Evolutionary conservation across 2,113 vertebrate genomes (phyloP).

Genomic region (Dunckerocampus dactyliophorus): DNA sequence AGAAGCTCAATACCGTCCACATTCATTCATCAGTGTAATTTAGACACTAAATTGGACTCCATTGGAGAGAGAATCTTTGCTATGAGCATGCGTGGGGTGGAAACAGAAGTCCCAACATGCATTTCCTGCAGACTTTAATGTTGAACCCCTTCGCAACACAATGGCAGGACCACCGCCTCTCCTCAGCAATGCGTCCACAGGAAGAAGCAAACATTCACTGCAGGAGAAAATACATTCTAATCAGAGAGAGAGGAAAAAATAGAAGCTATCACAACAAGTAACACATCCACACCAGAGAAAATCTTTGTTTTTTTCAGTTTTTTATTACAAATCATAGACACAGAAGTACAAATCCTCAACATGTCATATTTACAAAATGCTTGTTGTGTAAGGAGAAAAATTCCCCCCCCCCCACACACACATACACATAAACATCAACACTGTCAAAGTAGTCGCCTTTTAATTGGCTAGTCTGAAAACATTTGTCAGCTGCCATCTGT

Average conservation of each 20-base stretch:
- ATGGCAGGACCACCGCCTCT: constrained; percentile 54
- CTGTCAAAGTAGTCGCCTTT: constrained; percentile 67
- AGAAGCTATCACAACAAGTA: constrained; percentile 11
- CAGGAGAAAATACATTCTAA: constrained; percentile 64
- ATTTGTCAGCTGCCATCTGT: constrained; percentile 78
- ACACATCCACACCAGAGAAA: constrained; percentile 14
- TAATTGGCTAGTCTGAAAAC: constrained; percentile 64
- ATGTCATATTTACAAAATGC: constrained; percentile 50
- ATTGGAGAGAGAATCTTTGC: background rate
- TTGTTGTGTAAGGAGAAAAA: constrained; percentile 31
- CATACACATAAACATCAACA: constrained; percentile 31
- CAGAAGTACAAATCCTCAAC: constrained; percentile 40
- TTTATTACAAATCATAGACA: constrained; percentile 64
- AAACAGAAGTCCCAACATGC: constrained; percentile 55
- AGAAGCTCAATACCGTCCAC: constrained; percentile 63
- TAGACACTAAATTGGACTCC: constrained; percentile 6
- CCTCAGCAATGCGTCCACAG: constrained; percentile 53
- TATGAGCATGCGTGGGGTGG: constrained; percentile 20
- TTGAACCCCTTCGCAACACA: constrained; percentile 54
- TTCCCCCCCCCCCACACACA: constrained; percentile 20
- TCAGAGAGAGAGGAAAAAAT: constrained; percentile 15
- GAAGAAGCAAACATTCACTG: constrained; percentile 56
- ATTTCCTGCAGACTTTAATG: constrained; percentile 75
- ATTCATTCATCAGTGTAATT: constrained; percentile 38
- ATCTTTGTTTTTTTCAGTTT: constrained; percentile 13